Conservation (phyloP, 2,113 vertebrate species). For the Trogon melanurus region DNA sequence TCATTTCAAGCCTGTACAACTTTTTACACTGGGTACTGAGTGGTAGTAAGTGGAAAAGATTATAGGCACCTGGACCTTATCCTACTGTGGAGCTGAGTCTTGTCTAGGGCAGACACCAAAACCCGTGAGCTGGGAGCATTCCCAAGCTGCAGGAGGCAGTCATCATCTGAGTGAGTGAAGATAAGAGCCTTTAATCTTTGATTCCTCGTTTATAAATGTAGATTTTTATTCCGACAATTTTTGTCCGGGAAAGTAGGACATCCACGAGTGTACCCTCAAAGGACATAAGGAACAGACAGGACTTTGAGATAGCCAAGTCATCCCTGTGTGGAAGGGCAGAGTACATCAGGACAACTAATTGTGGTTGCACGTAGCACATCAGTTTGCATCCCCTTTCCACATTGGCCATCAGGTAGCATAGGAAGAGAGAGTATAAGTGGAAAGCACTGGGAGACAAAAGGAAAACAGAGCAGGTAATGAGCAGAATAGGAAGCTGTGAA, state of each 20-base stretch:
- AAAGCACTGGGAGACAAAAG: background rate
- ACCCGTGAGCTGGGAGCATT: background rate
- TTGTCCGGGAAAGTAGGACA: background rate
- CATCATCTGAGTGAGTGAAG: background rate
- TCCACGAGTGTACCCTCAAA: background rate
- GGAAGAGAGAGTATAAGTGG: background rate
- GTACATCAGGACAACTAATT: background rate
- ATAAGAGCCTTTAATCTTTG: background rate
- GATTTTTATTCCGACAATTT: background rate
- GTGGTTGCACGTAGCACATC: fast-evolving
- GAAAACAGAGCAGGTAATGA: background rate
- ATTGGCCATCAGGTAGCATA: background rate
- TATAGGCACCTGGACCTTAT: background rate
- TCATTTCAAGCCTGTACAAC: background rate
- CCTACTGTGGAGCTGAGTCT: background rate
- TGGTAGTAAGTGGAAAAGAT: background rate
- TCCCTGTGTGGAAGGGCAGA: background rate
- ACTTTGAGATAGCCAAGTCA: background rate
- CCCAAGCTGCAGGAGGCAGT: background rate
- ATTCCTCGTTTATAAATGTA: background rate
- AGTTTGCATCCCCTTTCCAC: background rate
- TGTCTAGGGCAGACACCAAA: background rate
- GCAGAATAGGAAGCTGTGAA: background rate
- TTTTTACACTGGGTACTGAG: background rate
- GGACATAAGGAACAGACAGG: background rate